phyloP scores from a whole-genome alignment of 2,888 invertebrate species.

The Torymus auratus region DNA sequence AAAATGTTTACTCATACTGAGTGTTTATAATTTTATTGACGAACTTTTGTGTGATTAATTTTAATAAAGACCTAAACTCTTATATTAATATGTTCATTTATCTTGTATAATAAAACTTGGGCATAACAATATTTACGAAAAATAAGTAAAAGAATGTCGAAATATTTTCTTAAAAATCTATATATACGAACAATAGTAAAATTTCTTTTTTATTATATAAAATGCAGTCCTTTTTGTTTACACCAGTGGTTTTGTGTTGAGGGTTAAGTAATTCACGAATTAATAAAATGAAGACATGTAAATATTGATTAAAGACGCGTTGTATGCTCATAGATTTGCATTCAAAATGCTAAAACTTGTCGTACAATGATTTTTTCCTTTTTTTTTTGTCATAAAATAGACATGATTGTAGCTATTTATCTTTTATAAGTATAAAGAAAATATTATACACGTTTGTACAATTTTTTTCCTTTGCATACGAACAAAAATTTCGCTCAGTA shows the following conservation, averaged over 20 bases:
- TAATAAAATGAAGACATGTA: slow-evolving; percentile 35
- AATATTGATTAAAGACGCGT: slow-evolving; percentile 25
- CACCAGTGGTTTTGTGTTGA: slow-evolving; percentile 37
- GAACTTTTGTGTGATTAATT: background rate
- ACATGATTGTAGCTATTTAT: slow-evolving; percentile 37
- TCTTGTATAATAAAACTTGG: background rate
- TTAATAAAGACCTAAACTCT: background rate
- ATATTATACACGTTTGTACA: slow-evolving; percentile 57
- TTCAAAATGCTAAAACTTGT: slow-evolving; percentile 36
- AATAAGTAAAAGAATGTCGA: slow-evolving; percentile 50
- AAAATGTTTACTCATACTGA: too few relatives aligned
- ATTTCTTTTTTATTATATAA: slow-evolving; percentile 39
- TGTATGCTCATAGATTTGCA: slow-evolving; percentile 23
- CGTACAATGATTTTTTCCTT: slow-evolving; percentile 30
- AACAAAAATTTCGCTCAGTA: slow-evolving; percentile 35
- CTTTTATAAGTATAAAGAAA: slow-evolving; percentile 51
- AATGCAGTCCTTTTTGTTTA: slow-evolving; percentile 52
- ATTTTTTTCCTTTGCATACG: slow-evolving; percentile 27
- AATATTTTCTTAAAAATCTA: slow-evolving; percentile 50
- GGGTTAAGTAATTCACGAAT: slow-evolving; percentile 34
- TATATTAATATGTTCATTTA: background rate
- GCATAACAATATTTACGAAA: slow-evolving; percentile 31
- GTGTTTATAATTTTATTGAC: too few relatives aligned
- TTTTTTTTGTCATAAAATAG: slow-evolving; percentile 53
- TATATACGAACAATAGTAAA: slow-evolving; percentile 38